Evolutionary conservation across 1,140 invertebrate species (phyloP).

Genomic region (Cardiocondyla obscurior): DNA sequence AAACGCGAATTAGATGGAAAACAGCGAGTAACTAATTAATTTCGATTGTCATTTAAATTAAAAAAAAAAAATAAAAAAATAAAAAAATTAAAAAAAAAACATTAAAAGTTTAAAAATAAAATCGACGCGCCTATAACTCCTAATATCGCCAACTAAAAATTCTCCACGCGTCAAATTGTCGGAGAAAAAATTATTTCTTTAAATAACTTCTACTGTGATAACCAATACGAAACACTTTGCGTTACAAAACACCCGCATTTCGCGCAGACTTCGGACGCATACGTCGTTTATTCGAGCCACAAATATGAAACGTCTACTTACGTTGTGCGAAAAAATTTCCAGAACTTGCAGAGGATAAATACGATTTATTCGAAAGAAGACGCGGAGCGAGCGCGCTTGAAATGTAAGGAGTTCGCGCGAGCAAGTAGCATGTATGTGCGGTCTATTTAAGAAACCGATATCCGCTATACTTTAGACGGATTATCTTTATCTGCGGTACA

Average conservation of each 20-base stretch:
- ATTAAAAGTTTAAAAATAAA: no score
- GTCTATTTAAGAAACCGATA: background rate
- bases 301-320: background rate
- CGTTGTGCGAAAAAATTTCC: background rate
- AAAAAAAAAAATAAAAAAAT: no score
- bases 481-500: background rate
- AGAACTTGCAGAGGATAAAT: background rate
- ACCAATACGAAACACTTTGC: background rate
- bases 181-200: no score
- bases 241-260: background rate
- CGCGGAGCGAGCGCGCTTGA: background rate
- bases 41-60: no score
- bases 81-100: no score
- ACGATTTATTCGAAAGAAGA: background rate
- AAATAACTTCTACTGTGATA: no score
- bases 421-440: background rate
- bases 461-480: background rate
- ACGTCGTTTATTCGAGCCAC: background rate
- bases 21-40: background rate
- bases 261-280: no score
- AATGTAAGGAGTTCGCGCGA: background rate
- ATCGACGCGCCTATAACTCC: no score
- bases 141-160: no score
- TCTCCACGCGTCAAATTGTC: no score
- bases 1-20: background rate